A percentile compares a stretch with the other conserved stretches of the same genome.
Evolutionary conservation across 2,797 vertebrate genomes (phyloP).

Genomic region (Enoplosus armatus): DNA sequence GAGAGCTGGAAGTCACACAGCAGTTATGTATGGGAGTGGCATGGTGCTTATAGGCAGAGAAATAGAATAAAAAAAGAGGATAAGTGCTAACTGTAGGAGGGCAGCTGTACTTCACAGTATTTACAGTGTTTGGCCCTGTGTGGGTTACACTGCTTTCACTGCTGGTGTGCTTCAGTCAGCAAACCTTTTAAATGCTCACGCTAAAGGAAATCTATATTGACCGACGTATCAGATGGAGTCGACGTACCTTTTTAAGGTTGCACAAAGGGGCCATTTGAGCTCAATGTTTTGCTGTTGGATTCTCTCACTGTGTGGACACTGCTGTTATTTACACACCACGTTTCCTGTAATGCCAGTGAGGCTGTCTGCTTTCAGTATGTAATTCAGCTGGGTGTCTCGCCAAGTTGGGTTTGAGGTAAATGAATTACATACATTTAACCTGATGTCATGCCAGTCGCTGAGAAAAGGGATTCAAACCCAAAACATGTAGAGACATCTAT

Average conservation of each 20-base stretch:
- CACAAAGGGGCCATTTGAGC: not conserved
- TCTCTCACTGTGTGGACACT: not conserved
- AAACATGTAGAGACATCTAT: not conserved
- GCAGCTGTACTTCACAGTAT: constrained; percentile 11
- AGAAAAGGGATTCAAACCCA: not conserved
- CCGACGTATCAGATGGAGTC: not conserved
- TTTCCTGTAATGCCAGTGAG: not conserved
- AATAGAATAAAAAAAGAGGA: not conserved
- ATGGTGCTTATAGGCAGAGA: not conserved
- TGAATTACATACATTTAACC: not conserved
- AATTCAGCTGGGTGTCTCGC: not conserved
- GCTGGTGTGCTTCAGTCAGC: not conserved
- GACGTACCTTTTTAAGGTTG: not conserved
- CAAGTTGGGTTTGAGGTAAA: constrained; percentile 2
- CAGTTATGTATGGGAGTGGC: constrained; percentile 5
- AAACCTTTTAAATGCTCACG: not conserved
- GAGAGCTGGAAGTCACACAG: not conserved
- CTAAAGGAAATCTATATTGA: not conserved
- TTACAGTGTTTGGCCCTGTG: constrained; percentile 10
- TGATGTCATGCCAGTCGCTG: not conserved
- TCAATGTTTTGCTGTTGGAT: not conserved
- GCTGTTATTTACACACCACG: constrained; percentile 4
- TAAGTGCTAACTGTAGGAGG: constrained; percentile 10
- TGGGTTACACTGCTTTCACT: not conserved
- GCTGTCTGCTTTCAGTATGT: not conserved